A percentile compares a stretch with the other conserved stretches of the same genome.
These are phyloP conservation scores for Gambusia holbrooki DNA, from an alignment of 2,113 vertebrate genomes.

Conservation along the genomic window DNA sequence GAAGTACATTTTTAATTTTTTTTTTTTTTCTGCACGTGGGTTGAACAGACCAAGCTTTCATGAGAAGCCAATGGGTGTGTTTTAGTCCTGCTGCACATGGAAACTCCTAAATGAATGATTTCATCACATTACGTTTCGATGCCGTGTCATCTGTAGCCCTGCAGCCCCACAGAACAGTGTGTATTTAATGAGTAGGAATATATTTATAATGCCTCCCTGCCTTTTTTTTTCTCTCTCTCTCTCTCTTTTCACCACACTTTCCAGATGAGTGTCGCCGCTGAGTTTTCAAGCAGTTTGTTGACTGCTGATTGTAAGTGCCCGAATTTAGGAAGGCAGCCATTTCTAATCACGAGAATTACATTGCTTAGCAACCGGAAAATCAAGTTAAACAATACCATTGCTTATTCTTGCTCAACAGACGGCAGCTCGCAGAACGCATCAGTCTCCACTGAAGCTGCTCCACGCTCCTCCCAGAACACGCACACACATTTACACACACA, in stretches of 20 bases:
- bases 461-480: slow-evolving; percentile 52
- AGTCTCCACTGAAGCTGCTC: slow-evolving; percentile 71
- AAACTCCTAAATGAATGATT: slow-evolving; percentile 56
- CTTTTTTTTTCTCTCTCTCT: neutral
- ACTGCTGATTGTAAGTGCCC: slow-evolving; percentile 81
- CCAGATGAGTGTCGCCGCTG: slow-evolving; percentile 51
- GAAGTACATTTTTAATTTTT: neutral
- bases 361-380: slow-evolving; percentile 84
- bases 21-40: slow-evolving; percentile 29
- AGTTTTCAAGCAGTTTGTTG: slow-evolving; percentile 79
- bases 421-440: slow-evolving; percentile 67
- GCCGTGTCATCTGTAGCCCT: slow-evolving; percentile 47
- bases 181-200: slow-evolving; percentile 12
- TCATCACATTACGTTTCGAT: slow-evolving; percentile 48
- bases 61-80: slow-evolving; percentile 25
- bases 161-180: slow-evolving; percentile 22
- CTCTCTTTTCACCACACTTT: slow-evolving; percentile 54
- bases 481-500: slow-evolving; percentile 46
- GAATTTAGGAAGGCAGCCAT: slow-evolving; percentile 82
- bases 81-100: slow-evolving; percentile 14
- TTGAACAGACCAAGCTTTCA: slow-evolving; percentile 11
- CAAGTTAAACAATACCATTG: slow-evolving; percentile 81
- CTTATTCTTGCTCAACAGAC: slow-evolving; percentile 78
- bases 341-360: slow-evolving; percentile 83
- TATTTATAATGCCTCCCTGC: slow-evolving; percentile 20